Conservation (phyloP, 2,888 invertebrate genomes). For the Athalia rosae region DNA sequence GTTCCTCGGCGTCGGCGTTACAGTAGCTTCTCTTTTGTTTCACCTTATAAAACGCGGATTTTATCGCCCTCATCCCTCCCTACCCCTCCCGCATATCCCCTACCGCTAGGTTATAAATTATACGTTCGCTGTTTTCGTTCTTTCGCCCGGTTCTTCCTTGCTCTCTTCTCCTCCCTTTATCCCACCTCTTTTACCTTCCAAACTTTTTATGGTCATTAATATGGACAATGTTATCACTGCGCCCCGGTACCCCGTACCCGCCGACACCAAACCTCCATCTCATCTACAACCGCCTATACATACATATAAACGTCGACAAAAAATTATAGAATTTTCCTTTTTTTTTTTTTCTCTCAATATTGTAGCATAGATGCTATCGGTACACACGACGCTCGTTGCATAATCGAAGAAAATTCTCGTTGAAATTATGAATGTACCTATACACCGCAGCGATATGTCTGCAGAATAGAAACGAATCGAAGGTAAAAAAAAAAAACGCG, state of each 20-base stretch:
- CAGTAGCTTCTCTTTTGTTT: conserved; percentile 44
- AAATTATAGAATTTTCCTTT: too few relatives aligned
- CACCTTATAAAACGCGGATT: conserved; percentile 48
- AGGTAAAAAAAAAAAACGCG: too few relatives aligned
- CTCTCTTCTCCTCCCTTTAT: not conserved
- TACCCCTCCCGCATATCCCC: not conserved
- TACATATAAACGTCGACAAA: too few relatives aligned
- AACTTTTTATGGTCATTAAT: conserved; percentile 45
- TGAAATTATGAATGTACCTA: too few relatives aligned
- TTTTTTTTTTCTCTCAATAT: too few relatives aligned
- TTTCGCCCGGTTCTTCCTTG: not conserved
- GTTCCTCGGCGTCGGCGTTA: not conserved
- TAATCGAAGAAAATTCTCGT: too few relatives aligned
- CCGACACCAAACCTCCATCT: not conserved
- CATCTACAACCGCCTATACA: not conserved
- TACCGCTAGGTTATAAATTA: conserved; percentile 41
- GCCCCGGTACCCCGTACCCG: not conserved
- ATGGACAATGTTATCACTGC: conserved; percentile 44
- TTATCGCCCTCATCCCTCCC: conserved; percentile 39
- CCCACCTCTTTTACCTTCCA: not conserved
- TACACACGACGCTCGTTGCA: too few relatives aligned
- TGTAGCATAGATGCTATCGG: too few relatives aligned
- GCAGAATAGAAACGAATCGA: too few relatives aligned
- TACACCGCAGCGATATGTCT: too few relatives aligned
- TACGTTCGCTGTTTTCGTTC: conserved; percentile 43